Conservation (phyloP, 1,140 invertebrate genomes). For the Potamilus streckersoni region DNA sequence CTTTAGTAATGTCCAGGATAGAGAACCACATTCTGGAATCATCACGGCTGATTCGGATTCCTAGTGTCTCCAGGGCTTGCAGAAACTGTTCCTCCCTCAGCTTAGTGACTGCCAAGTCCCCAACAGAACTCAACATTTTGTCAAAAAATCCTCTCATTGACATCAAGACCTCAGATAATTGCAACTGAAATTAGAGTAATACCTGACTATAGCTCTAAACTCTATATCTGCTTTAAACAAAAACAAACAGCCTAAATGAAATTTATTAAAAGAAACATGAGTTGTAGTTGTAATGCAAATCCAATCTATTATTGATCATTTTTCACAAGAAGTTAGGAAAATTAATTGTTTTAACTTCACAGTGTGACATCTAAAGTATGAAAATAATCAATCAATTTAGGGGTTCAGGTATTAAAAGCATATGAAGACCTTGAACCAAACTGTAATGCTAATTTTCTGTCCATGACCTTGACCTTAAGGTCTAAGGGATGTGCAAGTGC, state of each 20-base stretch:
- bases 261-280: too few species aligned
- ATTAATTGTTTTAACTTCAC: too few species aligned
- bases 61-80: slow-evolving; percentile 78
- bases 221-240: not conserved
- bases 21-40: slow-evolving; percentile 82
- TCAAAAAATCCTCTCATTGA: slow-evolving; percentile 92
- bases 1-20: slow-evolving; percentile 56
- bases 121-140: slow-evolving; percentile 76
- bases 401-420: too few species aligned
- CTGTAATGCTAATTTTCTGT: too few species aligned
- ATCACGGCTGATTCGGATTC: slow-evolving; percentile 63
- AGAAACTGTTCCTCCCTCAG: slow-evolving; percentile 82
- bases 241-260: not conserved
- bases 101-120: slow-evolving; percentile 49
- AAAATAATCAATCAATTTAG: too few species aligned
- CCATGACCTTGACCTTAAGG: too few species aligned
- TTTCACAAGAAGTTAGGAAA: too few species aligned
- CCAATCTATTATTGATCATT: not conserved
- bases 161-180: slow-evolving; percentile 97
- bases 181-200: slow-evolving; percentile 77
- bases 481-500: too few species aligned
- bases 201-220: not conserved
- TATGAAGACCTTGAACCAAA: too few species aligned
- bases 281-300: not conserved
- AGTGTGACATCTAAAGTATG: too few species aligned